A percentile compares a stretch with the other conserved stretches of the same genome.
These are phyloP conservation scores for Gambusia holbrooki DNA, from an alignment of 2,113 vertebrate species.

Conservation along the genomic window DNA sequence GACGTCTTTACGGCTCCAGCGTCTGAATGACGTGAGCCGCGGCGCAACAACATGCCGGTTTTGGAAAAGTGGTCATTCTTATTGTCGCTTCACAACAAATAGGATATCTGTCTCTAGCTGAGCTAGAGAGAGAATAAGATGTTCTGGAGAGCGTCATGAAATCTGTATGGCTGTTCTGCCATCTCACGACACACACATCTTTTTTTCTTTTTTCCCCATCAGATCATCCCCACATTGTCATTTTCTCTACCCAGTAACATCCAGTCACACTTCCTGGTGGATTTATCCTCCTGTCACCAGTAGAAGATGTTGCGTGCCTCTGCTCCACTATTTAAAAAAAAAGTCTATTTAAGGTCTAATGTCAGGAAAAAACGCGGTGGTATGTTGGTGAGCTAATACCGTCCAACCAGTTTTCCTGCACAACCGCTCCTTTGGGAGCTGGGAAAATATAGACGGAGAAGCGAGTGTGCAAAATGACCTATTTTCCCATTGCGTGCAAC, in stretches of 20 bases:
- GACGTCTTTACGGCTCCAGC: not conserved
- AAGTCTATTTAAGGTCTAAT: conserved; percentile 62
- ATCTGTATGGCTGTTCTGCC: not conserved
- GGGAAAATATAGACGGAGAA: conserved; percentile 22
- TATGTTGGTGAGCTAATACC: conserved; percentile 66
- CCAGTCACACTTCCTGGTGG: not conserved
- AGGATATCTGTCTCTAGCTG: not conserved
- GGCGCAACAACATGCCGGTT: not conserved
- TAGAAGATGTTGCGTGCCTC: conserved; percentile 33
- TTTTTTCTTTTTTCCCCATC: not conserved
- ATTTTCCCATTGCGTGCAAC: conserved; percentile 74
- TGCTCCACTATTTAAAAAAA: conserved; percentile 18
- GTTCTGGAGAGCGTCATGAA: not conserved
- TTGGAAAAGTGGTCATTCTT: not conserved
- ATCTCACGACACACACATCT: conserved; percentile 22
- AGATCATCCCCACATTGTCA: conserved; percentile 28
- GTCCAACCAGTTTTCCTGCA: conserved; percentile 59
- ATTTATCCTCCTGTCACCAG: conserved; percentile 30
- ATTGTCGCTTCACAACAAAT: conserved; percentile 3
- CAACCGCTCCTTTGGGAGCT: conserved; percentile 52
- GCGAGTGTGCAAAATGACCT: conserved; percentile 60
- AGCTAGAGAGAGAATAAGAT: not conserved
- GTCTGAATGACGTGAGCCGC: not conserved
- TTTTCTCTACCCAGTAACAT: conserved; percentile 9
- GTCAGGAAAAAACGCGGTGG: conserved; percentile 59